Base-by-base conservation (phyloP, 2,113 vertebrate species). In the Tachuris rubrigastra region DNA sequence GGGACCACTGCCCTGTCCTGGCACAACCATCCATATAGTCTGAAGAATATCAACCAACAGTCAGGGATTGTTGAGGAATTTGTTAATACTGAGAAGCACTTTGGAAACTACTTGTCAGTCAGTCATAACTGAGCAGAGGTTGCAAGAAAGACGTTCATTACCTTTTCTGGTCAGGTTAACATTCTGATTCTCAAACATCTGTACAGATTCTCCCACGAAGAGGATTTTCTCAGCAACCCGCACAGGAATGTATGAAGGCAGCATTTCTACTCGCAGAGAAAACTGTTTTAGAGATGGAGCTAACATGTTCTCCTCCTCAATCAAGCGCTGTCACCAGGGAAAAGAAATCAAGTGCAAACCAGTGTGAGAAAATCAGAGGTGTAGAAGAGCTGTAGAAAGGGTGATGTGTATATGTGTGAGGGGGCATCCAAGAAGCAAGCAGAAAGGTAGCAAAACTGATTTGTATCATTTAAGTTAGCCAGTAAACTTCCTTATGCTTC, bases 111-210 rank as follows among this genome's bases (percentile, higher is more conserved):
- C 2, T 1, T 44, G 16, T 10, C 55, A 52, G 63, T 67, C 55
- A 68, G 39, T 85, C 50, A 18, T 41, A 82, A 82, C 23, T 30
- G 47, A 89, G 56, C 65, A 89, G 50, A 87, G n/a, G 14, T 39
- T 3, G 7, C 15, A 39, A 72, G 44, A 60, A 86, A 85, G n/a
- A 25, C 67, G 13, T 31, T 75, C 80, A 97, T 91, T 98, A 99
- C 99, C 99, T 77, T 99, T 99, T 97, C 98, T 98, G 10, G 99
- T 99, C 44, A 99, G 98, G 94, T 98, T 99, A 94, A 99, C 98
- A 91, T 99, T 99, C 97, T 99, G 99, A 97, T 99, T 99, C 94
- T 99, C 99, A 93, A 99, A 99, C 99, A 99, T 99, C 98, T 99
- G 99, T 53, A 99, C 99, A 3, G 99, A 99, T 94, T 99, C 99